Conservation (phyloP, 2,888 invertebrate species). For the Cheilosia impressa region DNA sequence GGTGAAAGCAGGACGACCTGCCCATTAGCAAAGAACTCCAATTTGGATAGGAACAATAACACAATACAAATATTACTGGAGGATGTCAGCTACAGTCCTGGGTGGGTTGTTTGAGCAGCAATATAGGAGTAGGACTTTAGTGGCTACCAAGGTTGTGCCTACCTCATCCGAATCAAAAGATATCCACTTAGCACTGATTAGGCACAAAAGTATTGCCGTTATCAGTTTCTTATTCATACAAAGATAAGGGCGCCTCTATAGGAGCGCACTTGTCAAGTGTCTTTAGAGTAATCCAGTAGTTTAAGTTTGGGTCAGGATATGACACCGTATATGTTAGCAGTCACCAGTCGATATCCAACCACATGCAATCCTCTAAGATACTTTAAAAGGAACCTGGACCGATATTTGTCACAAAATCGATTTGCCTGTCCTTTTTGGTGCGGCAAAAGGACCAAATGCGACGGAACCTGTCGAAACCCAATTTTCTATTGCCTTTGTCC, state of each 20-base stretch:
- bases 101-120: slow-evolving; percentile 25
- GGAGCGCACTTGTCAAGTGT: too few species aligned
- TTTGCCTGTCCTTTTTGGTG: background rate
- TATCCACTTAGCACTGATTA: slow-evolving; percentile 3
- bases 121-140: slow-evolving; percentile 10
- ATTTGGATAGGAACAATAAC: slow-evolving; percentile 64
- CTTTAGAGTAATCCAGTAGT: too few species aligned
- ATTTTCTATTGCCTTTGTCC: slow-evolving; percentile 23
- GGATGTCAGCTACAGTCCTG: slow-evolving; percentile 25
- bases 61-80: slow-evolving; percentile 66
- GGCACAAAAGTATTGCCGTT: background rate
- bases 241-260: too few species aligned
- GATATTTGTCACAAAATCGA: slow-evolving; percentile 1
- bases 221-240: too few species aligned
- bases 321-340: too few species aligned
- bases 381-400: background rate
- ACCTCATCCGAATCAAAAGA: background rate
- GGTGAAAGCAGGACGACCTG: slow-evolving; percentile 14
- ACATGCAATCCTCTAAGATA: too few species aligned
- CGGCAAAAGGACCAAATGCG: background rate
- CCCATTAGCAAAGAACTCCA: slow-evolving; percentile 21
- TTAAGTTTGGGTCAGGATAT: too few species aligned
- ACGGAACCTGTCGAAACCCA: slow-evolving; percentile 3
- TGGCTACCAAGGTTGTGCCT: slow-evolving; percentile 15
- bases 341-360: too few species aligned